Percentiles rank a stretch among this genome's conserved stretches.
phyloP scores from a whole-genome alignment of 2,888 invertebrate genomes.

The Monopis laevigella region DNA sequence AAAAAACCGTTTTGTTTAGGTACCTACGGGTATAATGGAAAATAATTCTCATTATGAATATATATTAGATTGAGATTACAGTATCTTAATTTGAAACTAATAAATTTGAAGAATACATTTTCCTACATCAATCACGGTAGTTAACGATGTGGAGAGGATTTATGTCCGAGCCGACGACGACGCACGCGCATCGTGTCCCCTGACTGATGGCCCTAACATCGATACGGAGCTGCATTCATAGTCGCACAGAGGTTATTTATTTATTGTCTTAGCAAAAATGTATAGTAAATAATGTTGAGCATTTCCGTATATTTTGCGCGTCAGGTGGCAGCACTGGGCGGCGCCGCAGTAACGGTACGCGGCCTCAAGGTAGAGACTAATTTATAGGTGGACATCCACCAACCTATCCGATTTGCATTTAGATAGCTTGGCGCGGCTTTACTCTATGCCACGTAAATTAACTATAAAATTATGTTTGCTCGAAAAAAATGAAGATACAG shows the following conservation, averaged over 20 bases:
- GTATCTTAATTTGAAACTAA: slow-evolving; percentile 5
- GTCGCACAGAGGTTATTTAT: too few species aligned
- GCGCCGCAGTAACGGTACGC: slow-evolving; percentile 41
- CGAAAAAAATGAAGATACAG: slow-evolving; percentile 32
- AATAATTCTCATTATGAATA: neutral
- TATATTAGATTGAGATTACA: slow-evolving; percentile 10
- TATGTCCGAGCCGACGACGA: slow-evolving; percentile 1
- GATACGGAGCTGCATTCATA: too few species aligned
- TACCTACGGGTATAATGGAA: neutral
- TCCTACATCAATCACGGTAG: slow-evolving; percentile 8
- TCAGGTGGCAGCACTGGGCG: slow-evolving; percentile 22
- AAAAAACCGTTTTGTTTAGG: too few species aligned
- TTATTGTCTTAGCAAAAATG: too few species aligned
- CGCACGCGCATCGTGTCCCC: neutral
- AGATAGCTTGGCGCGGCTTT: slow-evolving; percentile 42
- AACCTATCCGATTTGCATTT: slow-evolving; percentile 67
- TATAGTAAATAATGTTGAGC: too few species aligned
- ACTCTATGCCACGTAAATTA: slow-evolving; percentile 56
- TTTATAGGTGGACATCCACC: slow-evolving; percentile 58
- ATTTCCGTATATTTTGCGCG: slow-evolving; percentile 13
- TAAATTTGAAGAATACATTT: slow-evolving; percentile 9
- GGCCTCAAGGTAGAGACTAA: slow-evolving; percentile 36
- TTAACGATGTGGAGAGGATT: slow-evolving; percentile 11
- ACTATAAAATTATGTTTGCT: slow-evolving; percentile 44
- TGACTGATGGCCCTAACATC: neutral